Base-by-base conservation (phyloP, 2,797 vertebrate species). In the Myotis pilosus region DNA sequence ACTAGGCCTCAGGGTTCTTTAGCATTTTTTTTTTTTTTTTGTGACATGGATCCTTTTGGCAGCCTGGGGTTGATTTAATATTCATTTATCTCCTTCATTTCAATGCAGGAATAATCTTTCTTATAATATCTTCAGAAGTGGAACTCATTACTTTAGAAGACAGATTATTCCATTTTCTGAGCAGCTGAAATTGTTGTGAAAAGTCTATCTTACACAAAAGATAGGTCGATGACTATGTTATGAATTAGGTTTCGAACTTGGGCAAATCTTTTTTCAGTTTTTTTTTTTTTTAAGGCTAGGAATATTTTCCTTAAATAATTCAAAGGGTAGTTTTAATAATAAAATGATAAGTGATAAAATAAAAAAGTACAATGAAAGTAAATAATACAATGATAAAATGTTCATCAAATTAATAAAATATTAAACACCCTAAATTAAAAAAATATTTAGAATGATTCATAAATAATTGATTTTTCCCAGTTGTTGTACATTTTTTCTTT, bases 101-200 rank as follows among this genome's bases (percentile, higher is more conserved):
- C 60, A 96, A 44, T 75, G 20, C 30, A 78, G 20, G 38, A 94
- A 86, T 74, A 75, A 89, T 89, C 17, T 15, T 92, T 89, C 44
- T 25, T 72, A 49, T 66, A 89, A 64, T 75, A 91, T 51, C 13
- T 72, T 28, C 8, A 94, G 41, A 81, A 87, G 19, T 87, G 8
- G 30, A 83, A 87, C 38, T 92, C 64, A 69, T 53, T 95, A 71
- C 23, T 13, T 91, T 60, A 51, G 23, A 81, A 85, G 64, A 87
- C 25, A 94, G 38, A 81, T n/a, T 81, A 68, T 87, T 90, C 12
- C 15, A 30, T 66, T 91, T 95, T 92, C 53, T 84, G 49, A 82
- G 49, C 71, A 92, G 30, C n/a, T 91, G n/a, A 96, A 87, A 85
- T 93, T 92, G n/a, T 87, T 94, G 36, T 13, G 25, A 68, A 94